Base-by-base conservation (phyloP, 2,888 invertebrate genomes). In the Balanococcus diminutus region DNA sequence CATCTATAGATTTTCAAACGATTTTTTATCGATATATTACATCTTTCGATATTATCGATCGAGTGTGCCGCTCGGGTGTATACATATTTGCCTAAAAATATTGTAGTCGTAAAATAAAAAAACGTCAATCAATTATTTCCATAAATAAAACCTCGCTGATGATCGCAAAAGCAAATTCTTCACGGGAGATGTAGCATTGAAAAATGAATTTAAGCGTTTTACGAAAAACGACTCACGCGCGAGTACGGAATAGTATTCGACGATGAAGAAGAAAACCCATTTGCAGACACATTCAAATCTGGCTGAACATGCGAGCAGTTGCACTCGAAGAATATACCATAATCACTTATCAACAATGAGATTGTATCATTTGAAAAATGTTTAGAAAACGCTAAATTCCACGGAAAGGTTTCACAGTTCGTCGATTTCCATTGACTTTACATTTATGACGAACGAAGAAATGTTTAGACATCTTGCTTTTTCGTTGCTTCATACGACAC, bases 381-480 rank as follows among this genome's bases (percentile, higher is more conserved):
- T 75, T 75, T 75, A 75, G 75, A 75, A 75, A 75, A 75, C 75
- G 75, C 22, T 32, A 9, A 75, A 31, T 75, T 75, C 32, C 75
- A 11, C 75, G 75, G n/a, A 32, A 32, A 75, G 32, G 32, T 75
- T 75, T 75, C 75, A 75, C 75, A n/a, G 75, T 75, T 75, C 75
- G 75, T 75, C 32, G 75, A 75, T 5, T 75, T 9, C 28, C 75
- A 75, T 75, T 75, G 75, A 75, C 75, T 75, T 75, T 75, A 75
- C 75, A 75, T 75, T 75, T 32, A 75, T 75, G 75, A 75, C 32
- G 75, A 75, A 75, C 75, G 75, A 75, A 75, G 75, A 75, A 75
- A 75, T 75, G 36, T 75, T 75, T 75, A 75, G 75, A 75, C 75
- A 19, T 75, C 28, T 67, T 32, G 75, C 75, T 31, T 32, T n/a